phyloP scores from a whole-genome alignment of 2,888 invertebrate genomes.

The Poecilus cupreus region DNA sequence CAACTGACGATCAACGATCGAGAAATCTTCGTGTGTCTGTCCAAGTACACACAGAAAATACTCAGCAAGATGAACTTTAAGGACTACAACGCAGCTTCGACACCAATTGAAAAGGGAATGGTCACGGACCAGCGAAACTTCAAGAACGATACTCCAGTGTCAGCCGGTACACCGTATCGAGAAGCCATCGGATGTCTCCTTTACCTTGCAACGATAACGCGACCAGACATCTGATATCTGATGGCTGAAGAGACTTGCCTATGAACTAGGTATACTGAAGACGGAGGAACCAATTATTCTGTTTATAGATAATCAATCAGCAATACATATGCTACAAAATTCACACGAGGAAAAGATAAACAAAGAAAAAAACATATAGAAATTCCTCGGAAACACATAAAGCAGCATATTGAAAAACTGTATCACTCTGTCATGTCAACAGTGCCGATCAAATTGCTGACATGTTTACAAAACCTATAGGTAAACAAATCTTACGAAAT shows the following conservation, averaged over 20 bases:
- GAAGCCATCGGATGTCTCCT: conserved; percentile 62
- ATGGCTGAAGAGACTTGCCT: conserved; percentile 28
- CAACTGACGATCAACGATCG: conserved; percentile 33
- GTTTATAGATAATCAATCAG: conserved; percentile 65
- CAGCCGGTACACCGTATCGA: conserved; percentile 60
- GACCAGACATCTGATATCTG: conserved; percentile 42
- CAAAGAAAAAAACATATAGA: conserved; percentile 66
- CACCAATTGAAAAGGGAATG: conserved; percentile 31
- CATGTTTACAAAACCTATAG: conserved; percentile 64
- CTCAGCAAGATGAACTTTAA: conserved; percentile 33
- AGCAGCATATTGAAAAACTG: too few relatives aligned
- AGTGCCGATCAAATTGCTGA: conserved; percentile 65
- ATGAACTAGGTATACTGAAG: conserved; percentile 32
- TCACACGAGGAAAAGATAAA: conserved; percentile 65
- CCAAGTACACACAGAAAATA: conserved; percentile 35
- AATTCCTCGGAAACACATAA: conserved; percentile 65
- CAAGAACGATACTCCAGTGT: conserved; percentile 33
- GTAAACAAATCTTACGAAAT: conserved; percentile 58
- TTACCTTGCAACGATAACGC: conserved; percentile 58
- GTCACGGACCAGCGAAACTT: conserved; percentile 34
- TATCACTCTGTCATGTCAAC: conserved; percentile 61
- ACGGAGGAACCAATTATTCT: conserved; percentile 32
- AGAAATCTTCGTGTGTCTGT: conserved; percentile 32
- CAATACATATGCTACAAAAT: conserved; percentile 66
- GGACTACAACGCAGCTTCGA: conserved; percentile 21